phyloP scores from a whole-genome alignment of 2,888 invertebrate genomes.

The Phorcus lineatus region DNA sequence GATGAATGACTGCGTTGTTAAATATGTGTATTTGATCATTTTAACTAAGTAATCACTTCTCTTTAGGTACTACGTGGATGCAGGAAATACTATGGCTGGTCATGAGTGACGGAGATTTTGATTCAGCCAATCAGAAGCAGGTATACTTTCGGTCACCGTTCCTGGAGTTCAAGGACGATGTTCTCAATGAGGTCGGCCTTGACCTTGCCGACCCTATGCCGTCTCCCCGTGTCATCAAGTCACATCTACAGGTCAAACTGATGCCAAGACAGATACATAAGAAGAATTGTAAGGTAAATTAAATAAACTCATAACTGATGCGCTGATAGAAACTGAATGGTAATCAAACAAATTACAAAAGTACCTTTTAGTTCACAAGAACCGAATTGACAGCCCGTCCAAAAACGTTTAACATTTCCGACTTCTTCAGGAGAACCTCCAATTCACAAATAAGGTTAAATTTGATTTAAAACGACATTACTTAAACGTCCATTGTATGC shows the following conservation, averaged over 20 bases:
- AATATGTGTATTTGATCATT: too few species aligned
- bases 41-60: too few species aligned
- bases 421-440: too few species aligned
- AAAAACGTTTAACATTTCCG: too few species aligned
- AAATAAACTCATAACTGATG: neutral
- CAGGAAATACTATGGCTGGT: slow-evolving; percentile 76
- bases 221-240: slow-evolving; percentile 72
- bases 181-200: slow-evolving; percentile 65
- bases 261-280: slow-evolving; percentile 50
- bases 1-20: too few species aligned
- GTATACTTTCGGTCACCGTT: slow-evolving; percentile 70
- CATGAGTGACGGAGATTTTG: slow-evolving; percentile 71
- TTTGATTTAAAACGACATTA: too few species aligned
- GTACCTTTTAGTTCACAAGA: too few species aligned
- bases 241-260: slow-evolving; percentile 64
- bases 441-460: too few species aligned
- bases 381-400: too few species aligned
- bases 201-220: slow-evolving; percentile 59
- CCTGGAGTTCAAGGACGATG: slow-evolving; percentile 68
- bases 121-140: slow-evolving; percentile 64
- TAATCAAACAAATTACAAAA: too few species aligned
- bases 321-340: too few species aligned
- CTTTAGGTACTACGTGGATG: slow-evolving; percentile 76
- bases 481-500: too few species aligned
- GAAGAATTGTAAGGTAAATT: slow-evolving; percentile 48